Base-by-base conservation (phyloP, 2,888 invertebrate genomes). In the Clepsis dumicolana region DNA sequence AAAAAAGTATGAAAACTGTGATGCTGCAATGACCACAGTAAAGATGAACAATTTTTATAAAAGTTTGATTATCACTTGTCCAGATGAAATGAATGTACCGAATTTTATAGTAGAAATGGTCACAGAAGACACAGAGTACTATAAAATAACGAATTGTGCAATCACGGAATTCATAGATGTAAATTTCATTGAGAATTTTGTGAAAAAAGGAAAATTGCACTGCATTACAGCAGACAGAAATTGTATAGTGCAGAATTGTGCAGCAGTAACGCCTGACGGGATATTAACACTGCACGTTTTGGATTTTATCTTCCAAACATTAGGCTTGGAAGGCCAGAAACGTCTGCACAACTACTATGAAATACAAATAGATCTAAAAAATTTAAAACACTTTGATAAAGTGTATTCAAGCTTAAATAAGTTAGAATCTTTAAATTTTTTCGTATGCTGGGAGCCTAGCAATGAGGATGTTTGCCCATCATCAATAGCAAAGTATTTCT, bases 401-500 rank as follows among this genome's bases (percentile, higher is more conserved):
- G 18, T 85, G 1, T 0, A 82, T 74, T 59, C 73, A 74, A 64
- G 80, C 14, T 72, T 92, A 52, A 74, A 66, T 7, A 91, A 87
- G 74, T 66, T 93, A 4, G 86, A 86, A 61, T 44, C 53, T 4
- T 87, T 89, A 35, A 80, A 91, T 72, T 88, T 90, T 59, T 72
- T 80, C 54, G 59, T 93, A 44, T 72, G 72, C 21, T 93, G 93
- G 93, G 86, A 88, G 63, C 90, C 93, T 1, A 75, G 77, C 56
- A 72, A 80, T 54, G 85, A 86, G 57, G 75, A 83, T 57, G 73
- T 92, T 1, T 92, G 93, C 63, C 93, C 92, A 16, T 93, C 93
- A 2, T 89, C 92, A 1, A 77, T 93, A 70, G 93, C 92, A 10
- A 92, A 90, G 72, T 93, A 91, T 74, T 91, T 93, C 63, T 75